Percentiles rank a stretch among this genome's conserved stretches.
These are phyloP conservation scores for Portunus trituberculatus DNA, from an alignment of 1,140 invertebrate genomes.

Conservation along the genomic window DNA sequence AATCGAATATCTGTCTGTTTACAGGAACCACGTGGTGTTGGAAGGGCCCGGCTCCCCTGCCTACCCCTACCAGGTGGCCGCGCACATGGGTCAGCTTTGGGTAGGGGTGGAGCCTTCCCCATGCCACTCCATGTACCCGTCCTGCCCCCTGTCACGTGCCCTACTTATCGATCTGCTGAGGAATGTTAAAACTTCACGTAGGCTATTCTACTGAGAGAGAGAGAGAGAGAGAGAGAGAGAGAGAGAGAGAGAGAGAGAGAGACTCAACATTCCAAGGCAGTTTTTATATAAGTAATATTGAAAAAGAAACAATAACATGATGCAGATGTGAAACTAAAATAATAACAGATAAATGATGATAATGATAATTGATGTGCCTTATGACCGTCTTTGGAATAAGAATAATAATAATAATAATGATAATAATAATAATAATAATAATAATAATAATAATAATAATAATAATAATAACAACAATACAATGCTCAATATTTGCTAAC, in stretches of 20 bases:
- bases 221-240: background rate
- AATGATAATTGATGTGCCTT: too few relatives aligned
- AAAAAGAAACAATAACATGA: background rate
- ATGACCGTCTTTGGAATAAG: too few relatives aligned
- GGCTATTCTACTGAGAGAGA: conserved; percentile 49
- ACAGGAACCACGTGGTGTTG: conserved; percentile 62
- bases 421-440: too few relatives aligned
- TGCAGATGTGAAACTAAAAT: too few relatives aligned
- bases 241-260: too few relatives aligned
- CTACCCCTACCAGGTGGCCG: conserved; percentile 61
- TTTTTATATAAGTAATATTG: background rate
- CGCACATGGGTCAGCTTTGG: conserved; percentile 64
- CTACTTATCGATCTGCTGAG: conserved; percentile 54
- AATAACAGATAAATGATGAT: too few relatives aligned
- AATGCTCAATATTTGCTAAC: too few relatives aligned
- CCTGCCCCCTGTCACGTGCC: conserved; percentile 49
- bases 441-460: too few relatives aligned
- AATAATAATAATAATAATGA: too few relatives aligned
- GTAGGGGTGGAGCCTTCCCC: conserved; percentile 59
- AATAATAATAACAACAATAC: too few relatives aligned
- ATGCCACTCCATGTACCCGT: conserved; percentile 55
- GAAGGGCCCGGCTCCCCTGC: conserved; percentile 58
- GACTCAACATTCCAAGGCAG: background rate
- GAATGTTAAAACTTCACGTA: conserved; percentile 41
- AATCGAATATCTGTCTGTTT: background rate